Conservation (phyloP, 1,140 invertebrate species). For the Antheraea mylitta region DNA sequence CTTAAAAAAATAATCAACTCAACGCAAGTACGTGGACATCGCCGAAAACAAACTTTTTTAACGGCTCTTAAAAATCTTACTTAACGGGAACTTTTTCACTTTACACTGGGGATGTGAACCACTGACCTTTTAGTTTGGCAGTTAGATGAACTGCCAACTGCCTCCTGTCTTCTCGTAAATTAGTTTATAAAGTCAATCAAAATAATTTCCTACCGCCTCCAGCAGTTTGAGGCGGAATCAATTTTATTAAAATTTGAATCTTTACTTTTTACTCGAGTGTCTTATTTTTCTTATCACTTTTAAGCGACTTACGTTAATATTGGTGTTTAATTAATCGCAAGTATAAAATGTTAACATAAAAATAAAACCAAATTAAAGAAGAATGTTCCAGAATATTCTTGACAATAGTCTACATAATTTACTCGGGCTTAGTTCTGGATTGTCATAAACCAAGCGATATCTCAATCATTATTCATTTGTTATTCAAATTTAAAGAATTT, state of each 20-base stretch:
- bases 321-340: background rate
- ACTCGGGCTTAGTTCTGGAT: too few relatives aligned
- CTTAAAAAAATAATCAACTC: slow-evolving; percentile 4
- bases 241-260: slow-evolving; percentile 15
- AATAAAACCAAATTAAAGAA: too few relatives aligned
- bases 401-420: too few relatives aligned
- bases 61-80: background rate
- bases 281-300: background rate
- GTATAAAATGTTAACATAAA: too few relatives aligned
- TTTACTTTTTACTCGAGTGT: background rate
- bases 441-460: too few relatives aligned
- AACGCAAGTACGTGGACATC: background rate
- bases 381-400: too few relatives aligned
- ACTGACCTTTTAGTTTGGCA: slow-evolving; percentile 12
- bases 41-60: background rate
- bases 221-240: slow-evolving; percentile 24
- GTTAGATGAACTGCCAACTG: slow-evolving; percentile 17
- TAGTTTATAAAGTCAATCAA: slow-evolving; percentile 31
- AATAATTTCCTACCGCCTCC: slow-evolving; percentile 20
- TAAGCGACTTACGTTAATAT: background rate
- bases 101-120: slow-evolving; percentile 3
- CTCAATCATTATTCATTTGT: too few relatives aligned
- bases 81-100: slow-evolving; percentile 3
- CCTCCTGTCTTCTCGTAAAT: slow-evolving; percentile 22
- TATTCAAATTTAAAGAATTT: too few relatives aligned